Conservation (phyloP, 2,113 vertebrate species). For the Alexandromys fortis region DNA sequence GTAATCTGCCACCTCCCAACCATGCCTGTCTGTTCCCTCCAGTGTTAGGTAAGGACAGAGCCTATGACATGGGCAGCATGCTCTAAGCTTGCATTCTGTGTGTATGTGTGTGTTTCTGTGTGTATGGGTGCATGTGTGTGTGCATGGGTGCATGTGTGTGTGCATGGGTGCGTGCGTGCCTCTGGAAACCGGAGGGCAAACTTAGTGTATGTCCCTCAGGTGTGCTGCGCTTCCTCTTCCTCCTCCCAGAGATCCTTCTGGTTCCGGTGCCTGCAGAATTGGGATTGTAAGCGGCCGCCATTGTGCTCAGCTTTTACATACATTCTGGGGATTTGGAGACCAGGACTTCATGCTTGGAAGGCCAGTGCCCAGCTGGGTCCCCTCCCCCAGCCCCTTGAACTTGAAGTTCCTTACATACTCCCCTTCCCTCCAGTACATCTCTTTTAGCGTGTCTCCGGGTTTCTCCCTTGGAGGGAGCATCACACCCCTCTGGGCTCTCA, state of each 20-base stretch:
- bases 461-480: not conserved
- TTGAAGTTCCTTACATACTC: not conserved
- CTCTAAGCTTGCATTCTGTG: too few species aligned
- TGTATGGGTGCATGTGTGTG: too few species aligned
- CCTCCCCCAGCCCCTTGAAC: not conserved
- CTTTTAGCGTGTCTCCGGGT: not conserved
- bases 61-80: too few species aligned
- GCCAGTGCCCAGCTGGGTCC: not conserved
- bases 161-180: too few species aligned
- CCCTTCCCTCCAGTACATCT: too few species aligned
- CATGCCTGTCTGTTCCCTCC: not conserved
- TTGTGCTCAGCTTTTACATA: not conserved
- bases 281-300: not conserved
- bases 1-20: not conserved
- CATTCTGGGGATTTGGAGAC: not conserved
- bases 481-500: too few species aligned
- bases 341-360: not conserved
- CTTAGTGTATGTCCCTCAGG: not conserved
- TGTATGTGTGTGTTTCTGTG: too few species aligned
- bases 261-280: too few species aligned
- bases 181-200: not conserved
- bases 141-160: rapidly evolving
- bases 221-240: not conserved
- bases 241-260: not conserved
- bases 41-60: not conserved